phyloP scores from a whole-genome alignment of 2,888 invertebrate species.

The Lordiphosa andalusiaca region DNA sequence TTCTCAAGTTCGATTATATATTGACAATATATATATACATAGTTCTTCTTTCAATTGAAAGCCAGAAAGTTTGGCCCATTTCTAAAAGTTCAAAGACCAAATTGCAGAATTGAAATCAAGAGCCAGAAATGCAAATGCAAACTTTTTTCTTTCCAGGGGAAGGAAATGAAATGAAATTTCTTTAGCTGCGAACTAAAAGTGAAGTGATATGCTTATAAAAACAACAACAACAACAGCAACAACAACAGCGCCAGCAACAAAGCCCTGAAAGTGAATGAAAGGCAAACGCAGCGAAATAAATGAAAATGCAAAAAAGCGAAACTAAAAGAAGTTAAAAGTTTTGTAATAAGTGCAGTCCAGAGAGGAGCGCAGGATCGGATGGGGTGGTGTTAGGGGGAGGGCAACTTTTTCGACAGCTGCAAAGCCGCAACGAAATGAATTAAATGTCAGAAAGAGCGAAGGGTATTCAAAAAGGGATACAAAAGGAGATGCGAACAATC shows the following conservation, averaged over 20 bases:
- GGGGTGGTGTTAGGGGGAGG: neutral
- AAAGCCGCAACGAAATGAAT: constrained; percentile 30
- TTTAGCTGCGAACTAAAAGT: constrained; percentile 30
- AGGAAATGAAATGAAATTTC: constrained; percentile 52
- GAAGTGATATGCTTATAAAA: constrained; percentile 53
- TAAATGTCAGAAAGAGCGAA: constrained; percentile 20
- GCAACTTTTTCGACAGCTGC: constrained; percentile 36
- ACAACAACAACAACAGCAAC: constrained; percentile 4
- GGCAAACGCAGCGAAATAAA: constrained; percentile 50
- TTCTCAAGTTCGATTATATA: constrained; percentile 16
- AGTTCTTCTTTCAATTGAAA: constrained; percentile 26
- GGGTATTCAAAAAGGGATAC: neutral
- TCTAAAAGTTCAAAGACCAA: constrained; percentile 29
- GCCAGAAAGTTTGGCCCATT: constrained; percentile 19
- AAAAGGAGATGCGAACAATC: constrained; percentile 15
- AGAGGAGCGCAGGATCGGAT: constrained; percentile 2
- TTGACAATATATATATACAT: constrained; percentile 13
- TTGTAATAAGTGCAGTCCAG: constrained; percentile 52
- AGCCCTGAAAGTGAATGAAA: constrained; percentile 27
- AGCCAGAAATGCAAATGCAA: constrained; percentile 20
- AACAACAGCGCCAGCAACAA: constrained; percentile 6
- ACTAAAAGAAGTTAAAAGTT: constrained; percentile 61
- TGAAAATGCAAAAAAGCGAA: constrained; percentile 51
- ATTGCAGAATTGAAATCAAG: constrained; percentile 30
- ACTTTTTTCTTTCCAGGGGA: constrained; percentile 28